These are phyloP conservation scores for Erpetoichthys calabaricus DNA, from an alignment of 2,797 vertebrate genomes.

Conservation along the genomic window DNA sequence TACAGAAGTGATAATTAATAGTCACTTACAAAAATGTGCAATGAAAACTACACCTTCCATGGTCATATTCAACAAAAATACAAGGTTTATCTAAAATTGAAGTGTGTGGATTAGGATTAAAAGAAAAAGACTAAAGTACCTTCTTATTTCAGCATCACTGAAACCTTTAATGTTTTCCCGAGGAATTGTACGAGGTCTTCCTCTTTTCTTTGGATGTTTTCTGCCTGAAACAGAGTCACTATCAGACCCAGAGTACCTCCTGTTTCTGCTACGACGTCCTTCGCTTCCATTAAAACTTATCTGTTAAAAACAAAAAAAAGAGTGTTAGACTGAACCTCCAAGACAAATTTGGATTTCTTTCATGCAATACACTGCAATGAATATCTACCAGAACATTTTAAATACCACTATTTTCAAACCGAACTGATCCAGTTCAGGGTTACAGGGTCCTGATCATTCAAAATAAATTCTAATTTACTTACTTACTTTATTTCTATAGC, in stretches of 20 bases:
- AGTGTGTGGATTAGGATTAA: too few relatives aligned
- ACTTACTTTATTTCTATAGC: too few relatives aligned
- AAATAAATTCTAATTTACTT: too few relatives aligned
- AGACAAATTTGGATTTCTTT: not conserved
- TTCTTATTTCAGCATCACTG: slow-evolving; percentile 89
- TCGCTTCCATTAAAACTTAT: slow-evolving; percentile 80
- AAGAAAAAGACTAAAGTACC: slow-evolving; percentile 38
- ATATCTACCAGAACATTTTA: not conserved
- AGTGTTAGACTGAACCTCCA: not conserved
- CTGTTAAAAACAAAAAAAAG: slow-evolving; percentile 36
- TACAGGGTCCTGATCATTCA: too few relatives aligned
- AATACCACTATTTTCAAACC: too few relatives aligned
- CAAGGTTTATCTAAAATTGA: too few relatives aligned
- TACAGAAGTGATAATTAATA: too few relatives aligned
- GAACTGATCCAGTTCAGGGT: too few relatives aligned
- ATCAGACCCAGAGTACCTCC: slow-evolving; percentile 88
- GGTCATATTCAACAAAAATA: too few relatives aligned
- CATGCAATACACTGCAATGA: not conserved
- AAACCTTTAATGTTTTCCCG: slow-evolving; percentile 97
- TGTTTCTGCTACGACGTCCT: slow-evolving; percentile 70
- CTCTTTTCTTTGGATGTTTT: slow-evolving; percentile 89
- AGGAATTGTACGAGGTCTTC: slow-evolving; percentile 87
- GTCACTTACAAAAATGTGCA: too few relatives aligned
- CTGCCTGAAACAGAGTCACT: slow-evolving; percentile 84
- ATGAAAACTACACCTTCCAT: too few relatives aligned